Evolutionary conservation across 2,113 vertebrate genomes (phyloP).

Genomic region (Caracal caracal): DNA sequence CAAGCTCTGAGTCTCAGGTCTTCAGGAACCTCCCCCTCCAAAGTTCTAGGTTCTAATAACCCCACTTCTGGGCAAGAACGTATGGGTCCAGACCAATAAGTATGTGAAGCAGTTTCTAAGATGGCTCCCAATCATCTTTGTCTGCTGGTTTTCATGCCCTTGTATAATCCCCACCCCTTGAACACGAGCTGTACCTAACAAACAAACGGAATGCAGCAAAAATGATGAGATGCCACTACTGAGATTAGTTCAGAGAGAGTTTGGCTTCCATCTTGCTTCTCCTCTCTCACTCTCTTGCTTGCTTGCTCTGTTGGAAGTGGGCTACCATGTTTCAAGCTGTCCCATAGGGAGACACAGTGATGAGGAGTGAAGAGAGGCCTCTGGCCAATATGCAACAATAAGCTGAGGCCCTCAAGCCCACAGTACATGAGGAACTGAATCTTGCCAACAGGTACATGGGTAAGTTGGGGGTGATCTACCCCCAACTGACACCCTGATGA

Average conservation of each 20-base stretch:
- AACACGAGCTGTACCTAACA: neutral
- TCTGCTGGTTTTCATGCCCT: neutral
- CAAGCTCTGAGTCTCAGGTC: neutral
- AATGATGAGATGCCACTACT: neutral
- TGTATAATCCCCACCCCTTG: neutral
- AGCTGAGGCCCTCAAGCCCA: neutral
- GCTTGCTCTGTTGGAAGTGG: neutral
- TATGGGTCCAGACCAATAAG: neutral
- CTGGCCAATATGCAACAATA: neutral
- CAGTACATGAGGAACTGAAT: neutral
- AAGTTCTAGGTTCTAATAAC: neutral
- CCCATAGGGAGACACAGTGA: no score
- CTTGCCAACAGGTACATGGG: no score
- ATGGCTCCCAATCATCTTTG: neutral
- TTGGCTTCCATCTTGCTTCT: neutral
- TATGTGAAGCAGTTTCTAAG: neutral
- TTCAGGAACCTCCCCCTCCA: neutral
- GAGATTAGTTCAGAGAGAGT: neutral
- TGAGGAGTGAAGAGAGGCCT: neutral
- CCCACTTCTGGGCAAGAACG: neutral
- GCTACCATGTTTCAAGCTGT: neutral
- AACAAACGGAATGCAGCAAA: neutral
- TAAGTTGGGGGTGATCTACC: neutral
- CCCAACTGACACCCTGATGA: rapidly evolving
- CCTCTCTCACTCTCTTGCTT: neutral